Evolutionary conservation across 2,888 invertebrate species (phyloP), one percentile per base, ranked within the genome.

Genomic region (Nasonovia ribisnigri): DNA sequence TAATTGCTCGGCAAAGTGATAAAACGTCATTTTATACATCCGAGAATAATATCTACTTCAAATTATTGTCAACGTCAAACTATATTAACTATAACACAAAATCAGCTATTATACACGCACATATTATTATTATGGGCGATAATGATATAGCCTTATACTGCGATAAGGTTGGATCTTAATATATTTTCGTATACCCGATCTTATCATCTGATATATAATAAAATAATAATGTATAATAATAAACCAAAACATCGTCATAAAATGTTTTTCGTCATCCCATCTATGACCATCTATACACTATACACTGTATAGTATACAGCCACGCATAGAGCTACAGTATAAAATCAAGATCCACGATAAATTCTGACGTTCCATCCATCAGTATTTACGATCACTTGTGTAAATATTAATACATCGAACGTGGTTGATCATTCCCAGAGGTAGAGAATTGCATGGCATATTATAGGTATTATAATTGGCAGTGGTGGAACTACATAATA

Each of bases 1-100:
- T 48, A 46, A 87, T 48, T 87, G 87, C n/a, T 87, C 29, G 48
- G 13, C 13, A 87, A 87, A 87, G 46, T 87, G 87, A 46, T 87
- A 48, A 46, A 87, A 87, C 48, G 87, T 77, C 20, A 77, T 77
- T 77, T 77, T 36, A 77, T 36, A 77, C 77, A 36, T 77, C 20
- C 20, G 20, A 36, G 77, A 51, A 51, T 46, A 67, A 67, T 67
- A 36, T 67, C 67, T 67, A 67, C n/a, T 67, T n/a, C 67, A 0
- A 36, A 67, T 67, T 67, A 67, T 20, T 67, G 36, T 67, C 67
- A 67, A 67, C 67, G 16, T 67, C 6, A 1, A 67, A 36, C n/a
- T 67, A 67, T 67, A n/a, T 36, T 20, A 77, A 36, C 36, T 36
- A 77, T 42, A 20, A 36, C 77, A 36, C 36, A 36, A 36, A 2